Conservation (phyloP, 1,140 invertebrate genomes). For the Rhopalosiphum maidis region DNA sequence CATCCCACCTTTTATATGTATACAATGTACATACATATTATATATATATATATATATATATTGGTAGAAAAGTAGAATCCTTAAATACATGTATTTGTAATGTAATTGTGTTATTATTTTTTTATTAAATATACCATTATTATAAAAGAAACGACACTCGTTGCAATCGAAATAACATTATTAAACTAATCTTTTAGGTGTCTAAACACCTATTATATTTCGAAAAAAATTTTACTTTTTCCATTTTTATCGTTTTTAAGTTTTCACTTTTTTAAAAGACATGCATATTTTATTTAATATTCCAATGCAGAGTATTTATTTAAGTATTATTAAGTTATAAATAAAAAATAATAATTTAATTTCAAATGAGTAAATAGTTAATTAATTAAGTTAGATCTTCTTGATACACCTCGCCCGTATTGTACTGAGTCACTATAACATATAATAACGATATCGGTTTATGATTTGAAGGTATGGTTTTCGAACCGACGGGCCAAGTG, state of each 20-base stretch:
- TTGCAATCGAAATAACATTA: neutral
- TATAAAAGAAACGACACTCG: neutral
- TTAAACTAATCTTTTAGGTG: neutral
- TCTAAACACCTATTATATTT: neutral
- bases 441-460: neutral
- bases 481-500: slow-evolving; percentile 98
- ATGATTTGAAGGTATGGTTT: slow-evolving; percentile 86
- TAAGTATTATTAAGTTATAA: neutral
- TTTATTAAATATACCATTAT: neutral
- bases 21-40: neutral
- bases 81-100: neutral
- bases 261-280: neutral
- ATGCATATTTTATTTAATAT: neutral
- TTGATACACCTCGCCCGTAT: neutral
- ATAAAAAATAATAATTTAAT: neutral
- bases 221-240: neutral
- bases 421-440: neutral
- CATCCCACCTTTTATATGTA: neutral
- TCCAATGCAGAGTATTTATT: neutral
- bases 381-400: neutral
- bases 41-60: neutral
- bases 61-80: neutral
- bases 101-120: neutral
- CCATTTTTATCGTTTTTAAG: neutral
- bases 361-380: neutral